These are phyloP conservation scores for Julus scanicus DNA, from an alignment of 2,888 invertebrate genomes.

Conservation along the genomic window DNA sequence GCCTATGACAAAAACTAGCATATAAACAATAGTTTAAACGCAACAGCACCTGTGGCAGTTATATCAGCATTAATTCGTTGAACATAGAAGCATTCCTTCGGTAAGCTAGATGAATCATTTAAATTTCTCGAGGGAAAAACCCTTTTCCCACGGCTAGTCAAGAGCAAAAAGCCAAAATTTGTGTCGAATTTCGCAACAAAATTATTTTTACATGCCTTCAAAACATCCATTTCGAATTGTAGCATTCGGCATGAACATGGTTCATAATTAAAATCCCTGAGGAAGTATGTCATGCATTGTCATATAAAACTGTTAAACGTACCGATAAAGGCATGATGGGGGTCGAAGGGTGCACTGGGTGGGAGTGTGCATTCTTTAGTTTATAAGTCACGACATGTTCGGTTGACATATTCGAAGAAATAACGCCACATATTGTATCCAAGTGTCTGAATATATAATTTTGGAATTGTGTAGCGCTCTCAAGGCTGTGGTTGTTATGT, in stretches of 20 bases:
- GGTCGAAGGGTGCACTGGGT: not conserved
- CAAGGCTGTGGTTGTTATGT: slow-evolving; percentile 31
- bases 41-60: not conserved
- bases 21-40: not conserved
- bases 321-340: not conserved
- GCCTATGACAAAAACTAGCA: not conserved
- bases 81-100: not conserved
- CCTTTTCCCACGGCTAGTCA: not conserved
- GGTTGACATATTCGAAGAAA: slow-evolving; percentile 17
- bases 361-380: slow-evolving; percentile 37
- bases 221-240: slow-evolving; percentile 37
- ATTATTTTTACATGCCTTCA: slow-evolving; percentile 1
- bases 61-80: not conserved
- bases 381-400: slow-evolving; percentile 5
- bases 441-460: slow-evolving; percentile 6
- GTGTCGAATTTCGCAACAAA: slow-evolving; percentile 24
- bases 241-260: slow-evolving; percentile 29
- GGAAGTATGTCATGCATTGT: slow-evolving; percentile 45
- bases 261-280: slow-evolving; percentile 43
- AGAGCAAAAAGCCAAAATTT: not conserved
- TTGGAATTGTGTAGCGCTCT: not conserved
- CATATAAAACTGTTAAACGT: slow-evolving; percentile 2
- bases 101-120: not conserved
- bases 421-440: not conserved
- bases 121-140: slow-evolving; percentile 6